Conservation (phyloP, 2,113 vertebrate species). For the Corythaixoides concolor region DNA sequence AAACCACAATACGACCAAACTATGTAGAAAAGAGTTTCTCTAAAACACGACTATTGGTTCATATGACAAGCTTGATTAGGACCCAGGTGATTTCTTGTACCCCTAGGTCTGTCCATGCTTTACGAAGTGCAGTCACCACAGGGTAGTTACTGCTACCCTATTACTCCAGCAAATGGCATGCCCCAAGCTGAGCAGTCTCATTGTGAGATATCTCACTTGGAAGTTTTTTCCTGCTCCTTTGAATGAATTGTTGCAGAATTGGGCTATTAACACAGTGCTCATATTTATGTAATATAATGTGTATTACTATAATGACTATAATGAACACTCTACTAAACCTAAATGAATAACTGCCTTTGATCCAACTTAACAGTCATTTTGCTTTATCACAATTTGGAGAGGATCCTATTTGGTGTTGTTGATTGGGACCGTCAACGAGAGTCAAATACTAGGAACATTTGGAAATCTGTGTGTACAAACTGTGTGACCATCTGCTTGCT, state of each 20-base stretch:
- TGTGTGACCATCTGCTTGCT: constrained; percentile 56
- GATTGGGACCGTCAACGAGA: constrained; percentile 7
- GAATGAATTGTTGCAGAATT: background rate
- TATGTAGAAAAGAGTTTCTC: background rate
- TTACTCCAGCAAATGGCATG: background rate
- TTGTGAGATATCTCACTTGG: background rate
- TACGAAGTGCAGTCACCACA: background rate
- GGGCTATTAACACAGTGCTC: background rate
- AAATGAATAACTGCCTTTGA: constrained; percentile 46
- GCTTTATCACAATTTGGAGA: constrained; percentile 44
- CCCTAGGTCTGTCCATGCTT: background rate
- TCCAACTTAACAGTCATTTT: constrained; percentile 31
- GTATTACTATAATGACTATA: background rate
- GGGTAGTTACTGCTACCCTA: no score
- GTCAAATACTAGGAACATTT: constrained; percentile 40
- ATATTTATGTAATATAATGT: background rate
- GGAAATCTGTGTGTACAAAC: constrained; percentile 43
- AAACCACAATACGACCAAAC: rapidly evolving
- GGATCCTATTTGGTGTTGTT: constrained; percentile 8
- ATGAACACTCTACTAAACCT: constrained; percentile 37
- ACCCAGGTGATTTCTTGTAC: background rate
- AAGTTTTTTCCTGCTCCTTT: background rate
- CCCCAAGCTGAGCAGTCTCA: background rate
- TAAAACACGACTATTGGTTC: background rate
- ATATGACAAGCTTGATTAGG: background rate